A percentile compares a stretch with the other conserved stretches of the same genome.
These are phyloP conservation scores for Antheraea pernyi DNA, from an alignment of 1,140 invertebrate genomes.

Conservation along the genomic window DNA sequence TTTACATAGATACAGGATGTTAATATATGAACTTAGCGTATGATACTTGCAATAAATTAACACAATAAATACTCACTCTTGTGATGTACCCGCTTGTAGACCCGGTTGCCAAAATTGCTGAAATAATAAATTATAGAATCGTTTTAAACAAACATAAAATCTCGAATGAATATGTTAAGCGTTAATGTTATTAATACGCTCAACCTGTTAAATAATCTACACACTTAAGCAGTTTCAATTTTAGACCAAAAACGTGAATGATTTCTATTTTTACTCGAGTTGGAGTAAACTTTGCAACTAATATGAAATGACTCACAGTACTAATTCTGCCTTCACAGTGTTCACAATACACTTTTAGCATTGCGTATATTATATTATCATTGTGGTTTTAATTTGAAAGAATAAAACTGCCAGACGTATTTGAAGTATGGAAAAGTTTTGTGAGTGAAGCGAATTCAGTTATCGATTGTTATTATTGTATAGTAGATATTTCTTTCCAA, in stretches of 20 bases:
- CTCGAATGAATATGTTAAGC: constrained; percentile 5
- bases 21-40: no score
- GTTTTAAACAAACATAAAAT: constrained; percentile 6
- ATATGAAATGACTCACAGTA: not conserved
- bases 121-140: constrained; percentile 50
- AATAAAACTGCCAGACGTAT: not conserved
- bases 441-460: constrained; percentile 53
- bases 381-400: not conserved
- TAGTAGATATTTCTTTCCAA: constrained; percentile 27
- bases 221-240: constrained; percentile 28
- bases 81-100: constrained; percentile 93
- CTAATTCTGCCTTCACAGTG: not conserved
- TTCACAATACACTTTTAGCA: not conserved
- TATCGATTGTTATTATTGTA: constrained; percentile 43
- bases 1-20: no score
- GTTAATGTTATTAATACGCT: constrained; percentile 14
- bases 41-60: not conserved
- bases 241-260: constrained; percentile 9
- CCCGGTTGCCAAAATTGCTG: constrained; percentile 98
- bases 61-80: constrained; percentile 88
- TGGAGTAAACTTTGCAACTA: constrained; percentile 5
- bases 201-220: constrained; percentile 42
- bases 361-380: not conserved
- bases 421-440: constrained; percentile 23
- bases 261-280: constrained; percentile 8